A percentile compares a stretch with the other conserved stretches of the same genome.
These are phyloP conservation scores for Bovichtus variegatus DNA, from an alignment of 2,797 vertebrate species.

Conservation along the genomic window DNA sequence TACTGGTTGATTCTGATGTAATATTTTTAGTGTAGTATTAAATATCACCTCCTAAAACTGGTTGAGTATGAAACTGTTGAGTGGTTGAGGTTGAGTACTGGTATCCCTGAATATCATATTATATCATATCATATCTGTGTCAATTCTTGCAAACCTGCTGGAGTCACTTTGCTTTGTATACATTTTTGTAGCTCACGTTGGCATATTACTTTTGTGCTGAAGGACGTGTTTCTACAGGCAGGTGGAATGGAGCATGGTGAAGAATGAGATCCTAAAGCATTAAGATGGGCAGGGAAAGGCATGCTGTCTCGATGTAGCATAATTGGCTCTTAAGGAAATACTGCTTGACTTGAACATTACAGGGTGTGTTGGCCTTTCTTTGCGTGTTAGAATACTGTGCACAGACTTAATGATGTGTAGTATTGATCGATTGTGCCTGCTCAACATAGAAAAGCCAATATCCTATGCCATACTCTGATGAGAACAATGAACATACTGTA, in stretches of 20 bases:
- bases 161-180: not conserved
- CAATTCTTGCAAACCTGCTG: not conserved
- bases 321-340: slow-evolving; percentile 39
- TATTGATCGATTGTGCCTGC: not conserved
- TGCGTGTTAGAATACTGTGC: slow-evolving; percentile 8
- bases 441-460: not conserved
- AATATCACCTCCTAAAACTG: not conserved
- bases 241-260: slow-evolving; percentile 22
- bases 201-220: slow-evolving; percentile 22
- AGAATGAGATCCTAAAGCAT: slow-evolving; percentile 32
- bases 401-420: not conserved
- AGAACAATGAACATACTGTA: not conserved
- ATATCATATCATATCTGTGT: no score
- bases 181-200: slow-evolving; percentile 8
- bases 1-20: not conserved
- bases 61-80: no score
- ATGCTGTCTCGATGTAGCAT: slow-evolving; percentile 24
- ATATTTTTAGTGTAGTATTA: not conserved
- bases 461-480: slow-evolving; percentile 1
- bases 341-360: slow-evolving; percentile 4
- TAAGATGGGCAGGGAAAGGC: slow-evolving; percentile 24
- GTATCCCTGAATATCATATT: not conserved
- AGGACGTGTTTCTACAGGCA: slow-evolving; percentile 57
- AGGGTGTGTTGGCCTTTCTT: slow-evolving; percentile 26
- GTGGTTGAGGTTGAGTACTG: no score